Conservation (phyloP, 2,797 vertebrate species). For the Okamejei kenojei region DNA sequence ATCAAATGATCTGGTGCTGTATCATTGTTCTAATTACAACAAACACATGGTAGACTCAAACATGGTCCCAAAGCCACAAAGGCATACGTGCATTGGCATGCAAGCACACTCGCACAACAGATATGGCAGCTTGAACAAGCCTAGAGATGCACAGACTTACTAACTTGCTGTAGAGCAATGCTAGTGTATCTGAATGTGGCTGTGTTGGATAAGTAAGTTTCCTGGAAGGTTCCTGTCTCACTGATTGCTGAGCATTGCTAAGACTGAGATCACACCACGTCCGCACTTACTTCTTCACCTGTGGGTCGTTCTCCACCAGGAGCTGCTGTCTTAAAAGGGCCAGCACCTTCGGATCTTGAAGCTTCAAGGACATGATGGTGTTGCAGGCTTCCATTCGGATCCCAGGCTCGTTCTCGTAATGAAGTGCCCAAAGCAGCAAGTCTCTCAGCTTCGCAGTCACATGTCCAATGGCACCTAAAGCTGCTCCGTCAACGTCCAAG, state of each 20-base stretch:
- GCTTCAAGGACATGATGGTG: slow-evolving; percentile 50
- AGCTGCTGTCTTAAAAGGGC: slow-evolving; percentile 54
- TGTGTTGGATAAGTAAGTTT: neutral
- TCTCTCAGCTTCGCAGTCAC: slow-evolving; percentile 52
- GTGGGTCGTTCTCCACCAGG: slow-evolving; percentile 54
- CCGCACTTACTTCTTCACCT: slow-evolving; percentile 55
- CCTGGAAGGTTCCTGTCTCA: too few species aligned
- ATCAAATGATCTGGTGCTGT: too few species aligned
- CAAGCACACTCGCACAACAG: too few species aligned
- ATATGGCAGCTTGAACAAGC: too few species aligned
- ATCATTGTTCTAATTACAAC: too few species aligned
- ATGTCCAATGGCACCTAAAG: slow-evolving; percentile 58
- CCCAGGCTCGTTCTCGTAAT: slow-evolving; percentile 55
- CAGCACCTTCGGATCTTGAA: slow-evolving; percentile 52
- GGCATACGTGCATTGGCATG: too few species aligned
- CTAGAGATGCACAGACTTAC: too few species aligned
- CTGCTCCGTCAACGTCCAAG: slow-evolving; percentile 43
- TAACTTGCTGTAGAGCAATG: too few species aligned
- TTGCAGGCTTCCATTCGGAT: slow-evolving; percentile 60
- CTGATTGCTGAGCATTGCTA: too few species aligned
- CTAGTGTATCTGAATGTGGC: too few species aligned
- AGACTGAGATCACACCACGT: neutral
- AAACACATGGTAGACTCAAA: too few species aligned
- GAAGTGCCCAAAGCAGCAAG: slow-evolving; percentile 58
- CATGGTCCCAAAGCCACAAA: too few species aligned